Conservation (phyloP, 2,797 vertebrate species). For the Fratercula arctica region DNA sequence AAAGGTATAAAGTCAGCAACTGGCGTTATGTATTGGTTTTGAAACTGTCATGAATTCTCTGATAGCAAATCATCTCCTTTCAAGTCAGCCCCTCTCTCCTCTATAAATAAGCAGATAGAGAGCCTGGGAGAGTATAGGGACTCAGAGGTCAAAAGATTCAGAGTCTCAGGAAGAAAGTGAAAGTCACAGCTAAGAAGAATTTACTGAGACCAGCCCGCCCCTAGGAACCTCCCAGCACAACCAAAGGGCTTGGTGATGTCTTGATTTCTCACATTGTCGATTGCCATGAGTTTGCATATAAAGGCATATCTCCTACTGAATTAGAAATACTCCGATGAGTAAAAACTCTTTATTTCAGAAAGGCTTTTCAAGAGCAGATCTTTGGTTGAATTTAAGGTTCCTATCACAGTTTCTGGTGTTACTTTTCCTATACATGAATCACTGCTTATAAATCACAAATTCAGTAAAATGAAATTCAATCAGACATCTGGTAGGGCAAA, state of each 20-base stretch:
- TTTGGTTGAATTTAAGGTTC: background rate
- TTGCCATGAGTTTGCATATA: background rate
- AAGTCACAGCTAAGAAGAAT: conserved; percentile 8
- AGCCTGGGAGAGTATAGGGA: background rate
- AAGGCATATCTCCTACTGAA: background rate
- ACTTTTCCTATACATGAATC: background rate
- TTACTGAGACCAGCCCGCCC: background rate
- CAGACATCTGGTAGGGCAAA: background rate
- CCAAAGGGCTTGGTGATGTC: background rate
- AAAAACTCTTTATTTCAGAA: background rate
- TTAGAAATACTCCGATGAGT: background rate
- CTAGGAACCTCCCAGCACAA: background rate
- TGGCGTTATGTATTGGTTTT: background rate
- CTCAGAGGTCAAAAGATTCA: background rate
- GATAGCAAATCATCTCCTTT: background rate
- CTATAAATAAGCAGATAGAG: background rate
- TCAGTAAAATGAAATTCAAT: background rate
- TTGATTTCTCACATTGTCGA: background rate
- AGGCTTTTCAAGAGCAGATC: background rate
- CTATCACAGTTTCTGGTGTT: background rate
- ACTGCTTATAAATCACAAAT: background rate
- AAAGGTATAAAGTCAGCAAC: background rate
- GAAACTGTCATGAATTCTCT: background rate
- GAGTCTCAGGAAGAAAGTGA: background rate
- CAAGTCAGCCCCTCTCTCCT: background rate